phyloP scores from a whole-genome alignment of 1,140 invertebrate species.

The Drosophila tani region DNA sequence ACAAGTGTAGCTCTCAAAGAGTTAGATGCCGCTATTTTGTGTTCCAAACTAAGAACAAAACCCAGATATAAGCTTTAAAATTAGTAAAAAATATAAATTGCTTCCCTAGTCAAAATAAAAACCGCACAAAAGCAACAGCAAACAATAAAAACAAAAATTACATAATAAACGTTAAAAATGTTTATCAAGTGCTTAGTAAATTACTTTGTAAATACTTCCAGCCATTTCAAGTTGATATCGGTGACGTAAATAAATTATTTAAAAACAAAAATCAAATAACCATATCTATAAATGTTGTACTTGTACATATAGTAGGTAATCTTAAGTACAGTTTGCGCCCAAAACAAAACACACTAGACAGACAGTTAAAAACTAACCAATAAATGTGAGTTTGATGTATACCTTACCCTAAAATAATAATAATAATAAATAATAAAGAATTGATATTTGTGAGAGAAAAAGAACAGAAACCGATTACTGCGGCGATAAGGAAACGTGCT shows the following conservation, averaged over 20 bases:
- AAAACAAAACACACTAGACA: slow-evolving; percentile 38
- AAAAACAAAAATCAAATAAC: slow-evolving; percentile 34
- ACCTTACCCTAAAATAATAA: slow-evolving; percentile 35
- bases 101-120: slow-evolving; percentile 20
- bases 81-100: slow-evolving; percentile 9
- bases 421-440: slow-evolving; percentile 50
- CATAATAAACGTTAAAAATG: slow-evolving; percentile 58
- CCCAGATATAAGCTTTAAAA: slow-evolving; percentile 55
- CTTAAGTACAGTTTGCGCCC: slow-evolving; percentile 71
- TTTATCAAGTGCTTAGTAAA: slow-evolving; percentile 40
- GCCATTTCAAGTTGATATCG: slow-evolving; percentile 6
- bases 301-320: slow-evolving; percentile 30
- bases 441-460: slow-evolving; percentile 63
- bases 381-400: slow-evolving; percentile 75
- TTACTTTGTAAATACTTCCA: slow-evolving; percentile 52
- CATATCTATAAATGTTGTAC: slow-evolving; percentile 70
- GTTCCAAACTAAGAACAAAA: background rate
- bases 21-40: slow-evolving; percentile 5
- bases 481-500: slow-evolving; percentile 57
- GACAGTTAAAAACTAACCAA: slow-evolving; percentile 51
- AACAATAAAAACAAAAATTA: slow-evolving; percentile 37
- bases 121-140: slow-evolving; percentile 15
- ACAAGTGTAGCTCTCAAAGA: slow-evolving; percentile 17
- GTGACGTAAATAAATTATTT: slow-evolving; percentile 17
- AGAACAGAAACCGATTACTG: background rate